Base-by-base conservation (phyloP, 2,888 invertebrate species). In the Chouioia cunea region DNA sequence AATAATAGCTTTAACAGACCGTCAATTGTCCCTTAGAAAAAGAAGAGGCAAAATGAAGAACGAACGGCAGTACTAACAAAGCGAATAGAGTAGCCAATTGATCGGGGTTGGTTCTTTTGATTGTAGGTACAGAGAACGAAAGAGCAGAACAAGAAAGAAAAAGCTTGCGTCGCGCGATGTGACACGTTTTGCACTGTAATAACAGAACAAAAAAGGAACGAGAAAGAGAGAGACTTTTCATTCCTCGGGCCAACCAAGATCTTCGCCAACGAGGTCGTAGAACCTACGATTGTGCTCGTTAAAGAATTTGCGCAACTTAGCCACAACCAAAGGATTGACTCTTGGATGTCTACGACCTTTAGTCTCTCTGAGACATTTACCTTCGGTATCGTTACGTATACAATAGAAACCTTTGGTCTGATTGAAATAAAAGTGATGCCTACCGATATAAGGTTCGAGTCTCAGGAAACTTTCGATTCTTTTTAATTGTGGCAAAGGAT, bases 361-460 rank as follows among this genome's bases (percentile, higher is more conserved):
- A 86, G 97, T 91, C 87, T 94, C 90, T 83, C 92, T 84, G 87
- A 97, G 87, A 90, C 97, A 91, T 87, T 95, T 90, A 89, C 95
- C 90, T 78, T 93, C 91, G 76, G 92, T 93, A 86, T 95, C 93
- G 86, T 95, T 92, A 81, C 95, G 88, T 81, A 95, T 88, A 85
- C 98, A 98, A 87, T 94, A 98, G 88, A 99, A 97, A 72, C 98
- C 97, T 86, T 97, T 97, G 16, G 96, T 97, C 87, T 93, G 93
- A 87, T 99, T 98, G 88, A 96, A 99, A 87, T 97, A 97, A 86
- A 99, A 96, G 86, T 97, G 95, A 85, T 94, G 93, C 79, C 92
- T 90, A 65, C 92, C 92, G 76, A 95, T 92, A 60, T 89, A 87
- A 74, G 89, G 88, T 70, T 89, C 88, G 74, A 96, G 86, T 75